phyloP scores from a whole-genome alignment of 2,113 vertebrate species.

The Sceloporus tristichus region DNA sequence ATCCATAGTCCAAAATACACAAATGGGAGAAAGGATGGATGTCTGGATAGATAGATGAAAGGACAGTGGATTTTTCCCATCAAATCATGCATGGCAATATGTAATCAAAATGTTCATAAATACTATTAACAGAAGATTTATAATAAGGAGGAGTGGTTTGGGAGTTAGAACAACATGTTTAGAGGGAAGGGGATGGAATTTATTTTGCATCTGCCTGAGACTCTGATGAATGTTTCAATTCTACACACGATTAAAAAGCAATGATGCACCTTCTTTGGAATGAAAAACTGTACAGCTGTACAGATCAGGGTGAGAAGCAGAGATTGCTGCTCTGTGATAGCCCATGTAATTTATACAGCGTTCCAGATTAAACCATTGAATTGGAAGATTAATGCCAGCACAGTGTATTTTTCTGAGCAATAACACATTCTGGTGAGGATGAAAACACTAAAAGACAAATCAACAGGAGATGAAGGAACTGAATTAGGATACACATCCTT shows the following conservation, averaged over 20 bases:
- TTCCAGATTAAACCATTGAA: conserved; percentile 6
- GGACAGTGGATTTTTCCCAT: background rate
- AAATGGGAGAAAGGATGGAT: no score
- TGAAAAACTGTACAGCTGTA: conserved; percentile 25
- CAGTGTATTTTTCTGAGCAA: background rate
- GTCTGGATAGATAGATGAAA: no score
- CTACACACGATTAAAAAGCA: conserved; percentile 41
- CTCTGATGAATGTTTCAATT: conserved; percentile 31
- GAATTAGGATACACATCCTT: background rate
- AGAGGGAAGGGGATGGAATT: conserved; percentile 14
- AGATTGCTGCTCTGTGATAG: background rate
- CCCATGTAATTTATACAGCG: conserved; percentile 8
- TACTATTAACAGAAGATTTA: background rate
- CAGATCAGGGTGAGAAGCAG: background rate
- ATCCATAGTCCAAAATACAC: background rate
- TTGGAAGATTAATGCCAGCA: background rate
- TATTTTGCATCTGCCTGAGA: conserved; percentile 43
- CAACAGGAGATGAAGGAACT: background rate
- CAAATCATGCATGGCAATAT: no score
- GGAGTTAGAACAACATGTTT: background rate
- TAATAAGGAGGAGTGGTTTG: background rate
- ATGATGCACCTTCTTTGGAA: conserved; percentile 36
- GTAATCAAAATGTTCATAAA: background rate
- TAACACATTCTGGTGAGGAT: background rate
- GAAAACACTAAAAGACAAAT: background rate